Evolutionary conservation across 2,888 invertebrate genomes (phyloP), one percentile per base, ranked within the genome.

Genomic region (Metellina segmentata): DNA sequence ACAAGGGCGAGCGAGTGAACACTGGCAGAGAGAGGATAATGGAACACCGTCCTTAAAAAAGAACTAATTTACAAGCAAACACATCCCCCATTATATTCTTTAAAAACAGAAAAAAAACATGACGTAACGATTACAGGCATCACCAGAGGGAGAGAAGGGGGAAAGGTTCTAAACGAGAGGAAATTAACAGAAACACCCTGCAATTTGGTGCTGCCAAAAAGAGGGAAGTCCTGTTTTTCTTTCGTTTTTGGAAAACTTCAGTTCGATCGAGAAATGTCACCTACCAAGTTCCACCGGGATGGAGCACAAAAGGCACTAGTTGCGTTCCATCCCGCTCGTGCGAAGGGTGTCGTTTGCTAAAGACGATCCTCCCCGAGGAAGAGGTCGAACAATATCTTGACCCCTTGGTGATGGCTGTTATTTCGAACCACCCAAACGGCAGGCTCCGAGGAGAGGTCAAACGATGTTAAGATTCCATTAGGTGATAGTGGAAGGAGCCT

Each of bases 131-230:
- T n/a, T 34, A 85, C 85, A 75, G 70, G 19, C 52, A 72, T 49
- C 71, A 51, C 53, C 70, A 69, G 49, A 69, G 69, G 49, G 16
- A 61, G 61, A 79, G 71, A 75, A 72, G 53, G 53, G 79, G 79
- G 85, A 79, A 70, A 81, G 82, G 53, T 53, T 20, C 19, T 71
- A 71, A 90, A 85, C 69, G 71, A 85, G 85, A 53, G 71, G 9
- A 85, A 90, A 90, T 90, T 90, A 90, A 85, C 85, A 85, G 85
- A 79, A 72, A 85, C 90, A 90, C 90, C 90, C 90, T 72, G 78
- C 79, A 85, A 85, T 90, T 89, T 90, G 75, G 53, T 71, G 70
- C 79, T 69, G 53, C 77, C 77, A 77, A 77, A n/a, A 77, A 19
- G 77, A 52, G 49, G 34, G 61, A 16, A 61, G 61, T 79, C 61